Evolutionary conservation across 2,797 vertebrate species (phyloP).

Genomic region (Orestias chungarensis): DNA sequence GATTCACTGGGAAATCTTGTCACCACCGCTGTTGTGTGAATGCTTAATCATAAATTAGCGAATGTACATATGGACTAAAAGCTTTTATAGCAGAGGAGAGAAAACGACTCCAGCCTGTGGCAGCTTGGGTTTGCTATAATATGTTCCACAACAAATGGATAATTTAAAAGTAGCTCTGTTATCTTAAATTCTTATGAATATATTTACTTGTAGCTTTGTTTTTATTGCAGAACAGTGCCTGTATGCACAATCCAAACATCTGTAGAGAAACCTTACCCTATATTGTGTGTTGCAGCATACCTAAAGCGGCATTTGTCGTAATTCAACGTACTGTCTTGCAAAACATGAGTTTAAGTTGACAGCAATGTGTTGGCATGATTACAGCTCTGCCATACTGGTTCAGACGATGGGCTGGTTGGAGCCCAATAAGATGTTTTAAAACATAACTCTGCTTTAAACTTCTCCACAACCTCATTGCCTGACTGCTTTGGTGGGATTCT

Average conservation of each 20-base stretch:
- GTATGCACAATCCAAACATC: not conserved
- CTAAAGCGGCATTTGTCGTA: not conserved
- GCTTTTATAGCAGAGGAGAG: not conserved
- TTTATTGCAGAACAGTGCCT: not conserved
- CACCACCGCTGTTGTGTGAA: not conserved
- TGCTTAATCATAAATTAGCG: conserved; percentile 19
- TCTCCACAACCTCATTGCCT: too few relatives aligned
- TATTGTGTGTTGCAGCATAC: not conserved
- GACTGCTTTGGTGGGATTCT: not conserved
- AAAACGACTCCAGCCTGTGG: not conserved
- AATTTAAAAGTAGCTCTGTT: not conserved
- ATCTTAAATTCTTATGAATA: not conserved
- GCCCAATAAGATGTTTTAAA: too few relatives aligned
- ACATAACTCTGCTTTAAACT: too few relatives aligned
- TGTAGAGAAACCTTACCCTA: not conserved
- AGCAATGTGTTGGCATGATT: too few relatives aligned
- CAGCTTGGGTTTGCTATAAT: not conserved
- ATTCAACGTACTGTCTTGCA: too few relatives aligned
- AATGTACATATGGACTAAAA: not conserved
- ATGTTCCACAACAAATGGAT: not conserved
- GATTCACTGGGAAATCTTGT: not conserved
- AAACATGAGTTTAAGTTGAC: too few relatives aligned
- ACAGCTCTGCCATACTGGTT: too few relatives aligned
- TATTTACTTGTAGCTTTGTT: not conserved
- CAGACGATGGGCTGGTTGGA: too few relatives aligned